Evolutionary conservation across 1,140 invertebrate genomes (phyloP), one percentile per base, ranked within the genome.

Genomic region (Danaus melanippus): DNA sequence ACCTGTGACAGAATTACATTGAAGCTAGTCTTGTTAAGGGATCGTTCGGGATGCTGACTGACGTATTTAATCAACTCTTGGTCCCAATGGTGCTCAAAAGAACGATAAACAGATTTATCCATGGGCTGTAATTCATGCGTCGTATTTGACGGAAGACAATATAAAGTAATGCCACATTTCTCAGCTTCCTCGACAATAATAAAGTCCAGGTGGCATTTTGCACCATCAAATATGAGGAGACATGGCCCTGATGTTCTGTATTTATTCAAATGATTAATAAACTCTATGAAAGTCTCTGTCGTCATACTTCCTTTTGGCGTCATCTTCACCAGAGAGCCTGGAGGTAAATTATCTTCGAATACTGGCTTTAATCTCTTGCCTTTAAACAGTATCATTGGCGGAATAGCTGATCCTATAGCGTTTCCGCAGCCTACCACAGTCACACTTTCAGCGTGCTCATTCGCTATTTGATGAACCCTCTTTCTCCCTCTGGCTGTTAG

Each of bases 121-220:
- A n/a, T n/a, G n/a, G n/a, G n/a, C n/a, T n/a, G n/a, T n/a, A n/a
- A n/a, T n/a, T n/a, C 77, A 52, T 86, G 79, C 0, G 74, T 84
- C 0, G 72, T 82, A 49, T 83, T 86, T 8, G 58, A 66, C 10
- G 75, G 74, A 50, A 85, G 60, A 59, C 77, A 84, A 60, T 78
- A 83, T 46, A 84, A 58, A 43, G 50, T 60, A 48, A 81, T 76
- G 44, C 62, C 60, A 56, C 57, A 53, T 54, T 46, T 21, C 12
- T 52, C 56, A 52, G 49, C 56, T 52, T 42, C 51, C 15, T 57
- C 51, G n/a, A 57, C 55, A 54, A 62, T 62, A 46, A 42, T 53
- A 50, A 53, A 61, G 50, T 56, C 59, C 42, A 61, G 42, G 39
- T 61, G 59, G 50, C 59, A 56, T 56, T 56, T 50, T 46, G 54